Percentiles rank a stretch among this genome's conserved stretches.
phyloP scores from a whole-genome alignment of 2,113 vertebrate genomes.

The Callochromis pleurospilus region DNA sequence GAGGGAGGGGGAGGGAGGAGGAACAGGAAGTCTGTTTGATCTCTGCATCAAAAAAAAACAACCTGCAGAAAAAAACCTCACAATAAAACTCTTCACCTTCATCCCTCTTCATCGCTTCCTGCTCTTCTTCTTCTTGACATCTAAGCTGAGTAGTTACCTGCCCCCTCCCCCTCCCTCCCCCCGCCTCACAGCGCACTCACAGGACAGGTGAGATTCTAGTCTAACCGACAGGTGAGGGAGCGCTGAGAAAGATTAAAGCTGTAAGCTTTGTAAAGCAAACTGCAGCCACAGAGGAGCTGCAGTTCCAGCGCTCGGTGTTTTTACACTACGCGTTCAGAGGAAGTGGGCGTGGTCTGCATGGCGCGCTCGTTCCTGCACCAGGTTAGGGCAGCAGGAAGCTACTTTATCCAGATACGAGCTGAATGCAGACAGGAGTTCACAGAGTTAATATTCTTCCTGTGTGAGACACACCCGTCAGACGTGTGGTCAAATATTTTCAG shows the following conservation, averaged over 20 bases:
- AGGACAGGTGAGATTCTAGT: background rate
- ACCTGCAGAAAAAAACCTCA: background rate
- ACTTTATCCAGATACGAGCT: background rate
- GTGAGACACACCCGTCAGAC: background rate
- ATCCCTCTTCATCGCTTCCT: background rate
- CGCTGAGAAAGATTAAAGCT: background rate
- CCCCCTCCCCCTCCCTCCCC: rapidly evolving
- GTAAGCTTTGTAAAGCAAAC: background rate
- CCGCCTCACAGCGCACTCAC: background rate
- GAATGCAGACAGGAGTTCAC: background rate
- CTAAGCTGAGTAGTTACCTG: background rate
- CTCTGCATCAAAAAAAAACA: background rate
- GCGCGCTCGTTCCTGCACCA: background rate
- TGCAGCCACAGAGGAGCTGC: no score
- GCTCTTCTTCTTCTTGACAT: background rate
- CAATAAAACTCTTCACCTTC: background rate
- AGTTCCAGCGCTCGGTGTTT: background rate
- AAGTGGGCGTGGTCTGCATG: background rate
- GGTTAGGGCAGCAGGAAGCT: background rate
- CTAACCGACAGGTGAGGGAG: background rate
- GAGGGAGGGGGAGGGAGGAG: background rate
- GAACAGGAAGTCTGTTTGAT: conserved; percentile 1
- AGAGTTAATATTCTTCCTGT: background rate
- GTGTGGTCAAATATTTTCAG: background rate
- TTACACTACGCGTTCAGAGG: background rate